phyloP scores from a whole-genome alignment of 2,888 invertebrate species.

The Ophion ventricosus region DNA sequence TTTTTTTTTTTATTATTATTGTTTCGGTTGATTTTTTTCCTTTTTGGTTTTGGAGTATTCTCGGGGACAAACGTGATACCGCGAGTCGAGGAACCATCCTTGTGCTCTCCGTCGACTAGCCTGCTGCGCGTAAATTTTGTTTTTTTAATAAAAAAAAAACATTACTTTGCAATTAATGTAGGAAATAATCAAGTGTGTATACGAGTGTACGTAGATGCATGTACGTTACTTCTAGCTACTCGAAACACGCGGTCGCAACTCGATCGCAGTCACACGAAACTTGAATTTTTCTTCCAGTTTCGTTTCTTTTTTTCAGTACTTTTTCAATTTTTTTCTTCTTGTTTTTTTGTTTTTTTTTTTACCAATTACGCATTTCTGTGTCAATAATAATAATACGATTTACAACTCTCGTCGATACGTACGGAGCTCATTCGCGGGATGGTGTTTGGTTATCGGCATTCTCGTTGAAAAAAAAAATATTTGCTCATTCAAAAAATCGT shows the following conservation, averaged over 20 bases:
- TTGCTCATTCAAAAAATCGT: no score
- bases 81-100: constrained; percentile 47
- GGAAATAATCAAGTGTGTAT: constrained; percentile 50
- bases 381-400: constrained; percentile 48
- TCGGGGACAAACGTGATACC: constrained; percentile 28
- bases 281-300: constrained; percentile 32
- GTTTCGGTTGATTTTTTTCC: constrained; percentile 18
- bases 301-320: not conserved
- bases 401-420: constrained; percentile 53
- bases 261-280: constrained; percentile 32
- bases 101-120: constrained; percentile 65
- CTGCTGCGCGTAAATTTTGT: constrained; percentile 49
- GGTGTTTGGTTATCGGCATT: not conserved
- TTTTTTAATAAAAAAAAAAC: no score
- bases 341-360: constrained; percentile 12
- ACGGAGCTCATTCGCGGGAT: constrained; percentile 42
- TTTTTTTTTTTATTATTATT: constrained; percentile 16
- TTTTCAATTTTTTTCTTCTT: constrained; percentile 22
- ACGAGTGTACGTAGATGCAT: constrained; percentile 33
- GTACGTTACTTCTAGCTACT: constrained; percentile 59
- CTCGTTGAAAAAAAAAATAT: no score
- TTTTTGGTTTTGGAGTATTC: constrained; percentile 33
- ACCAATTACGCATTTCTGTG: constrained; percentile 61
- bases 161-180: constrained; percentile 54
- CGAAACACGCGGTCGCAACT: constrained; percentile 56